These are phyloP conservation scores for Trichechus manatus DNA, from an alignment of 2,113 vertebrate genomes.

Conservation along the genomic window DNA sequence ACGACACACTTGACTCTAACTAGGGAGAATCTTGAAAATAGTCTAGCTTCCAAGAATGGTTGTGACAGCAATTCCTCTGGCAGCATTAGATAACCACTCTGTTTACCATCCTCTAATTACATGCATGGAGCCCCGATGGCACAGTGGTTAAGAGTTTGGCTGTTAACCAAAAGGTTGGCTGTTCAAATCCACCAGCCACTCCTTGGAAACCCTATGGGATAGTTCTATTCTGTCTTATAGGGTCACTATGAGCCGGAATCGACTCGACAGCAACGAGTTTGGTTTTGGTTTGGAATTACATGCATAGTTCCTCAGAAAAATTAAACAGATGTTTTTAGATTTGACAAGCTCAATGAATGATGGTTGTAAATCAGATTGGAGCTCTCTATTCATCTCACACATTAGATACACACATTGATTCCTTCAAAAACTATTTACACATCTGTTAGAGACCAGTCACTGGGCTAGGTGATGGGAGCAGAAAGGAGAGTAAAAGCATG, in stretches of 20 bases:
- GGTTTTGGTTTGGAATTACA: not conserved
- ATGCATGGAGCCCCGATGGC: no score
- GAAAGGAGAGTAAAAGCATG: not conserved
- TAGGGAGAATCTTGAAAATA: not conserved
- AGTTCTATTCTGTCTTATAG: no score
- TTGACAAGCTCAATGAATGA: constrained; percentile 1
- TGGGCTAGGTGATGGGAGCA: not conserved
- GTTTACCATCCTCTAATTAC: not conserved
- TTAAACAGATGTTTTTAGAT: not conserved
- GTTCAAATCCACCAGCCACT: no score
- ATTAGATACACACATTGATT: not conserved
- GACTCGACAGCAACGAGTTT: no score
- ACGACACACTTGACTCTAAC: not conserved
- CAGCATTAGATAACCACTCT: not conserved
- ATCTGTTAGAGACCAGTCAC: not conserved
- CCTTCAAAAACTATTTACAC: constrained; percentile 11
- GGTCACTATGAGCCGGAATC: no score
- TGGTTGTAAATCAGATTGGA: not conserved
- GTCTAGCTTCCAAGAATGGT: not conserved
- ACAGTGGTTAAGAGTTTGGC: no score
- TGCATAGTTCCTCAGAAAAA: not conserved
- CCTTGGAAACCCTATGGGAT: no score
- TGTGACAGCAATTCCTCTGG: not conserved
- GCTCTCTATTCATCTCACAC: not conserved
- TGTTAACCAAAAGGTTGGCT: no score